Evolutionary conservation across 2,888 invertebrate genomes (phyloP).

Genomic region (Conops quadrifasciatus): DNA sequence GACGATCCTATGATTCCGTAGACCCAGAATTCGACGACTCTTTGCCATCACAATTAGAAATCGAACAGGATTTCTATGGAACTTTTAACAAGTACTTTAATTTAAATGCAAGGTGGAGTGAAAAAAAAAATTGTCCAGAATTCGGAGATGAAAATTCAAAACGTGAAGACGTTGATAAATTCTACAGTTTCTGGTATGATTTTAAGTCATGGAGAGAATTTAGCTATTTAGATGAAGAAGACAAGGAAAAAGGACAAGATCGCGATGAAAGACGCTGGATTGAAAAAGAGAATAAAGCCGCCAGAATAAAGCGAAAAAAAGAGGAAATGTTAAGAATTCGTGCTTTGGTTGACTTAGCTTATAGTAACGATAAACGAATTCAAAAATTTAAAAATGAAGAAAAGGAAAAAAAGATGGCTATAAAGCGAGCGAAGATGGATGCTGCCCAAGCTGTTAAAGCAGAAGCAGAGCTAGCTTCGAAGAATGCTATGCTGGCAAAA

Average conservation of each 20-base stretch:
- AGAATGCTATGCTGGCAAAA: slow-evolving; percentile 77
- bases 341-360: slow-evolving; percentile 91
- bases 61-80: slow-evolving; percentile 83
- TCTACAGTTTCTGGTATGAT: slow-evolving; percentile 98
- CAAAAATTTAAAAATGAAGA: slow-evolving; percentile 92
- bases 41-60: slow-evolving; percentile 78
- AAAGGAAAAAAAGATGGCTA: slow-evolving; percentile 87
- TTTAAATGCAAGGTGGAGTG: slow-evolving; percentile 90
- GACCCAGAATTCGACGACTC: slow-evolving; percentile 93
- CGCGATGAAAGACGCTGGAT: slow-evolving; percentile 97
- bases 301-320: slow-evolving; percentile 91
- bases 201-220: slow-evolving; percentile 99
- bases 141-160: slow-evolving; percentile 79
- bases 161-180: slow-evolving; percentile 87
- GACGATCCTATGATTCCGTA: slow-evolving; percentile 94
- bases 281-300: slow-evolving; percentile 96
- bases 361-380: slow-evolving; percentile 93
- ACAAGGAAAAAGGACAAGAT: slow-evolving; percentile 96
- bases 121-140: slow-evolving; percentile 82
- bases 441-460: slow-evolving; percentile 83
- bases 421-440: slow-evolving; percentile 87
- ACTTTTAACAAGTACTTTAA: slow-evolving; percentile 75
- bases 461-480: slow-evolving; percentile 80
- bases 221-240: slow-evolving; percentile 98
- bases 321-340: slow-evolving; percentile 95